Evolutionary conservation across 2,113 vertebrate genomes (phyloP).

Genomic region (Ictidomys tridecemlineatus): DNA sequence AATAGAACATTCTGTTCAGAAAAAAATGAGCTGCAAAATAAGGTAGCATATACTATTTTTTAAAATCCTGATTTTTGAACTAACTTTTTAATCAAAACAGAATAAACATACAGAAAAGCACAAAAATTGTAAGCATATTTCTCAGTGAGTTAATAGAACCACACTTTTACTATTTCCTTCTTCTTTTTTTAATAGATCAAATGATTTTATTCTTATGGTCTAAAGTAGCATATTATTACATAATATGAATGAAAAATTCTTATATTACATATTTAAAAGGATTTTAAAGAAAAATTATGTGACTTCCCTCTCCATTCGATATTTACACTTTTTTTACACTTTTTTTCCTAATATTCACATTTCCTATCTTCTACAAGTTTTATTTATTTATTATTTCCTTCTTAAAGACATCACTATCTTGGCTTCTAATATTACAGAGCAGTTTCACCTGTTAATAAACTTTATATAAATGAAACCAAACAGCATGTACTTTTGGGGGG

Average conservation of each 20-base stretch:
- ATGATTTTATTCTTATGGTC: not conserved
- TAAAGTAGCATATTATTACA: not conserved
- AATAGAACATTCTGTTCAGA: constrained; percentile 6
- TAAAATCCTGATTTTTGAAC: constrained; percentile 14
- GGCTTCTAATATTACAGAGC: not conserved
- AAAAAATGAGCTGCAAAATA: constrained; percentile 28
- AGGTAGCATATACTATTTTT: not conserved
- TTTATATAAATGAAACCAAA: not conserved
- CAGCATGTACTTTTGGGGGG: not conserved
- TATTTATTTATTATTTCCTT: not conserved
- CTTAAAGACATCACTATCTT: not conserved
- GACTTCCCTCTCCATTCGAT: not conserved
- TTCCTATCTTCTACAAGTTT: not conserved
- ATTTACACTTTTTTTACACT: not conserved
- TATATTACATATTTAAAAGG: not conserved
- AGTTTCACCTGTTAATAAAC: not conserved
- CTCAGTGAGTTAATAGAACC: not conserved
- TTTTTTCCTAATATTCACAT: not conserved
- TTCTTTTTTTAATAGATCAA: not conserved
- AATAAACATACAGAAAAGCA: not conserved
- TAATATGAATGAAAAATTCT: not conserved
- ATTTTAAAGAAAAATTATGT: not conserved
- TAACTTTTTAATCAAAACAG: constrained; percentile 28
- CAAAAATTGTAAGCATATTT: not conserved
- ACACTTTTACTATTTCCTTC: not conserved